Base-by-base conservation (phyloP, 2,113 vertebrate genomes). In the Emydura subglobosa region DNA sequence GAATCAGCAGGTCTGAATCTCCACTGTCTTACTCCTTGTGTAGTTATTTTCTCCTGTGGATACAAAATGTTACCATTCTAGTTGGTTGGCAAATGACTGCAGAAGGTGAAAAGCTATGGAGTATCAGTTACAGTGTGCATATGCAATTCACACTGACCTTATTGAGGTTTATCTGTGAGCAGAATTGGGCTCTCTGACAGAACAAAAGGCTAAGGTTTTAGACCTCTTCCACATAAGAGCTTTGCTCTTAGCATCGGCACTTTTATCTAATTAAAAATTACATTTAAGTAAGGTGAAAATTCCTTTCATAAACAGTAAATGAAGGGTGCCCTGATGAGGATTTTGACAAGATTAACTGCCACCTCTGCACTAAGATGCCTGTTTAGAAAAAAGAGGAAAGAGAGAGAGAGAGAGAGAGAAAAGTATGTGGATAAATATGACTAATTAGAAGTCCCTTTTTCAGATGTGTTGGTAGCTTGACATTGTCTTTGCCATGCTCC, bases 231-330 rank as follows among this genome's bases (percentile, higher is more conserved):
- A 78, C 5, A 31, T 42, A 27, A 7, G 2, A 87, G 55, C 65
- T 89, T 88, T 86, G 80, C 9, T 49, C 89, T 24, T 31, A 85
- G 86, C 5, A n/a, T 39, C 29, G 81, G 31, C 34, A 93, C 65
- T 13, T 51, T 91, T 85, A 42, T 88, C 91, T 90, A 95, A 93
- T 95, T 96, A 85, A 97, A 68, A 96, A 92, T 96, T 97, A 98
- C 97, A 98, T 99, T 99, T 99, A 99, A 99, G 98, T 99, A 99
- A 98, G 98, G 98, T 99, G 99, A 99, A 99, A 99, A 98, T 96
- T 96, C 39, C 53, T 98, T 87, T 96, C 57, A 89, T 96, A 97
- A 72, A 91, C 55, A 82, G 27, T 97, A 97, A 98, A 96, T 54
- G 87, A 95, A 97, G 95, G 96, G 94, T 96, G 96, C 87, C 5